Evolutionary conservation across 2,797 vertebrate genomes (phyloP).

Genomic region (Acanthurus lineatus): DNA sequence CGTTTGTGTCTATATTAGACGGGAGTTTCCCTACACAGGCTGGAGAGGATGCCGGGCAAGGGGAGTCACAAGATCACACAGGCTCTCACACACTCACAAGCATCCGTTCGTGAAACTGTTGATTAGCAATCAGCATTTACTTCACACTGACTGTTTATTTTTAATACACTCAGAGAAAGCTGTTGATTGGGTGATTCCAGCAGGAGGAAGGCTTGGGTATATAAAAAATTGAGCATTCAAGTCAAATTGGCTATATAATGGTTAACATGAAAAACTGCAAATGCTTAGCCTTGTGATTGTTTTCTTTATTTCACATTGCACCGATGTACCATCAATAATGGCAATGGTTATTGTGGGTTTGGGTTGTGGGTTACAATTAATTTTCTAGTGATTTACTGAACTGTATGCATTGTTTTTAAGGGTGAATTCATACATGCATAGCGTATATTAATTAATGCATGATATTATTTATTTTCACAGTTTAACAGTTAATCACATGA

Average conservation of each 20-base stretch:
- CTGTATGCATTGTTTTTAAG: background rate
- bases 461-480: background rate
- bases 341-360: background rate
- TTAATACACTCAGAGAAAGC: slow-evolving; percentile 51
- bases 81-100: background rate
- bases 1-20: slow-evolving; percentile 54
- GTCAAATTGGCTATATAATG: slow-evolving; percentile 21
- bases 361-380: background rate
- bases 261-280: background rate
- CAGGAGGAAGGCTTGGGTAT: slow-evolving; percentile 30
- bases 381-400: background rate
- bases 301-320: background rate
- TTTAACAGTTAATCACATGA: background rate
- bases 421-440: background rate
- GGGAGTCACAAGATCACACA: slow-evolving; percentile 45
- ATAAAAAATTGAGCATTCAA: slow-evolving; percentile 38
- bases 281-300: background rate
- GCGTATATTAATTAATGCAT: background rate
- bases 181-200: slow-evolving; percentile 60
- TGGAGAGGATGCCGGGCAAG: slow-evolving; percentile 49
- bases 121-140: slow-evolving; percentile 65
- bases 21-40: slow-evolving; percentile 66
- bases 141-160: slow-evolving; percentile 58
- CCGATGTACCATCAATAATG: background rate
- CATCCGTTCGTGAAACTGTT: slow-evolving; percentile 47